Percentiles rank a stretch among this genome's conserved stretches.
Conservation (phyloP, 2,888 invertebrate genomes). For the Tinea trinotella region DNA sequence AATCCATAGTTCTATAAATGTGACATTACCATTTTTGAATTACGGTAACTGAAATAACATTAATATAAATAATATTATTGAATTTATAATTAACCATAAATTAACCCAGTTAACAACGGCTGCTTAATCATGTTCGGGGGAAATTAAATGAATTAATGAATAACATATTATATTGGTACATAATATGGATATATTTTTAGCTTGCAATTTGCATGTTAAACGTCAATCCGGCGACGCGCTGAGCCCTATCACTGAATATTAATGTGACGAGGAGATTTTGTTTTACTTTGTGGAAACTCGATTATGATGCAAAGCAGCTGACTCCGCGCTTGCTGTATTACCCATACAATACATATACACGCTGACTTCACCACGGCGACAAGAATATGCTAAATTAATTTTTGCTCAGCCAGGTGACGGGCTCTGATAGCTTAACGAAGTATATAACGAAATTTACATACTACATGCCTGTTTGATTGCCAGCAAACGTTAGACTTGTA, state of each 20-base stretch:
- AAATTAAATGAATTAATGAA: slow-evolving; percentile 4
- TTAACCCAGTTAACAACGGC: neutral
- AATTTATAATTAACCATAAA: neutral
- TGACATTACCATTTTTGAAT: no score
- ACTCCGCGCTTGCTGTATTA: slow-evolving; percentile 26
- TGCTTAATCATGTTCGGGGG: neutral
- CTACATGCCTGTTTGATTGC: neutral
- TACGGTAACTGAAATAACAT: no score
- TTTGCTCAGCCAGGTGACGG: slow-evolving; percentile 10
- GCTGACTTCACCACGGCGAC: slow-evolving; percentile 4
- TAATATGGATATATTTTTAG: slow-evolving; percentile 67
- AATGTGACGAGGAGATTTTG: slow-evolving; percentile 66
- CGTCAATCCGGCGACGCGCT: slow-evolving; percentile 67
- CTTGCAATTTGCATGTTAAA: slow-evolving; percentile 72
- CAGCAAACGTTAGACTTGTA: neutral
- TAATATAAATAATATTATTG: neutral
- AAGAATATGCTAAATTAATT: slow-evolving; percentile 12
- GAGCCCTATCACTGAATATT: slow-evolving; percentile 69
- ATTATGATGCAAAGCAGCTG: slow-evolving; percentile 69
- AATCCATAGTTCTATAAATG: no score
- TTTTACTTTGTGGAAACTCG: slow-evolving; percentile 68
- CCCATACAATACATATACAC: slow-evolving; percentile 7
- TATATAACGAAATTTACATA: neutral
- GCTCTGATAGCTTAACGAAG: slow-evolving; percentile 10
- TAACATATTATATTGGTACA: slow-evolving; percentile 64